Percentiles rank a stretch among this genome's conserved stretches.
Evolutionary conservation across 1,140 invertebrate species (phyloP).

Genomic region (Tenebrio molitor): DNA sequence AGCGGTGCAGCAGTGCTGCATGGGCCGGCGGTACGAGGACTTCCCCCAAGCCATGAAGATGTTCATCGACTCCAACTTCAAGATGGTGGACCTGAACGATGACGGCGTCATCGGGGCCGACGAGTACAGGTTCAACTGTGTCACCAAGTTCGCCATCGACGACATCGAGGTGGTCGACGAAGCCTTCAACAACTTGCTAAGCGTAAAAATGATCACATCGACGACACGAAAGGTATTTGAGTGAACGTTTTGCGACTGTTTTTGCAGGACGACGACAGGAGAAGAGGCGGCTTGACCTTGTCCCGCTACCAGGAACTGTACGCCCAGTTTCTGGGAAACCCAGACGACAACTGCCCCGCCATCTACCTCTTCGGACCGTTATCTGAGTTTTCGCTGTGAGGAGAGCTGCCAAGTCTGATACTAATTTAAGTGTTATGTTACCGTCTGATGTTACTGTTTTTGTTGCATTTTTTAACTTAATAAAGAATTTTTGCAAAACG

Average conservation of each 20-base stretch:
- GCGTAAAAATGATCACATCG: no score
- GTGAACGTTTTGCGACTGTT: neutral
- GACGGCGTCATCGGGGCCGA: conserved; percentile 84
- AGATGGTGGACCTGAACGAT: conserved; percentile 83
- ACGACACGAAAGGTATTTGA: no score
- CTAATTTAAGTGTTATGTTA: conserved; percentile 38
- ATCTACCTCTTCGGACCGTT: conserved; percentile 85
- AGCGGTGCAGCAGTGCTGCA: conserved; percentile 83
- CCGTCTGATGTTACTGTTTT: conserved; percentile 16
- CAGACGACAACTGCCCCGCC: conserved; percentile 78
- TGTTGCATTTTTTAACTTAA: conserved; percentile 37
- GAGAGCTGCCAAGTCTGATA: conserved; percentile 8
- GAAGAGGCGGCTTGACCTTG: conserved; percentile 80
- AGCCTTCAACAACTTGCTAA: conserved; percentile 81
- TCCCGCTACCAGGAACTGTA: conserved; percentile 86
- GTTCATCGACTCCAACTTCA: conserved; percentile 87
- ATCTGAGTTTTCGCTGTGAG: conserved; percentile 59
- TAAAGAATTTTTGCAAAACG: conserved; percentile 19
- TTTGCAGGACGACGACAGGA: conserved; percentile 83
- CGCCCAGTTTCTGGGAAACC: conserved; percentile 84
- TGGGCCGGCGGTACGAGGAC: conserved; percentile 82
- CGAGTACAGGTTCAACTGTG: conserved; percentile 86
- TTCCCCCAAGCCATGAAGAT: conserved; percentile 85
- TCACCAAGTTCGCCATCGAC: conserved; percentile 82
- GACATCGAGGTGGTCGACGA: conserved; percentile 82